Conservation (phyloP, 2,888 invertebrate species). For the Prenolepis imparis region DNA sequence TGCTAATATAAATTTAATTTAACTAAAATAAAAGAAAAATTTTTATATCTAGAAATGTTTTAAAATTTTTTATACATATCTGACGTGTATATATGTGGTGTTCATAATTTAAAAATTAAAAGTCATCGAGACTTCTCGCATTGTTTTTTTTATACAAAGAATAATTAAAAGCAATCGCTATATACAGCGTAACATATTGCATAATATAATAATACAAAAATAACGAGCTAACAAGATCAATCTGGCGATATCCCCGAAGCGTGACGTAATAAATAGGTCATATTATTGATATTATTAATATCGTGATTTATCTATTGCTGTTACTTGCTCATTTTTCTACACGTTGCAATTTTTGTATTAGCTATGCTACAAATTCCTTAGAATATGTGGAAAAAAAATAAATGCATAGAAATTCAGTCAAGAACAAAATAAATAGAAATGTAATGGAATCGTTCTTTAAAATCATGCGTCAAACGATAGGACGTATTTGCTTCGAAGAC, state of each 20-base stretch:
- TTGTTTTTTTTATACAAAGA: neutral
- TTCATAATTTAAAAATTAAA: neutral
- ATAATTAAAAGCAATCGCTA: neutral
- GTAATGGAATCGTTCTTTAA: neutral
- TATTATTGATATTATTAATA: neutral
- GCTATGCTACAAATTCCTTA: neutral
- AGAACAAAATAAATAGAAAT: neutral
- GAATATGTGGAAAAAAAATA: neutral
- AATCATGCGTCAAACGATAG: neutral
- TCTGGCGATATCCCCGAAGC: neutral
- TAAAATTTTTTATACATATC: neutral
- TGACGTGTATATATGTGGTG: neutral
- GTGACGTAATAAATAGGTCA: neutral
- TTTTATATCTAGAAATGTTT: neutral
- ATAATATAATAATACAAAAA: neutral
- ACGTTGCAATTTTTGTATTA: neutral
- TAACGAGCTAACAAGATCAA: neutral
- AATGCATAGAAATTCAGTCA: neutral
- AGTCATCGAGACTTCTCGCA: neutral
- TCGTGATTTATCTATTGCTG: neutral
- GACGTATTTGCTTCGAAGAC: slow-evolving; percentile 17
- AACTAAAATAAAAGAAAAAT: neutral
- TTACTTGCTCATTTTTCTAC: neutral
- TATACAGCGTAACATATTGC: neutral
- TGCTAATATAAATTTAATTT: neutral